Evolutionary conservation across 2,113 vertebrate genomes (phyloP), one percentile per base, ranked within the genome.

Genomic region (Cololabis saira): DNA sequence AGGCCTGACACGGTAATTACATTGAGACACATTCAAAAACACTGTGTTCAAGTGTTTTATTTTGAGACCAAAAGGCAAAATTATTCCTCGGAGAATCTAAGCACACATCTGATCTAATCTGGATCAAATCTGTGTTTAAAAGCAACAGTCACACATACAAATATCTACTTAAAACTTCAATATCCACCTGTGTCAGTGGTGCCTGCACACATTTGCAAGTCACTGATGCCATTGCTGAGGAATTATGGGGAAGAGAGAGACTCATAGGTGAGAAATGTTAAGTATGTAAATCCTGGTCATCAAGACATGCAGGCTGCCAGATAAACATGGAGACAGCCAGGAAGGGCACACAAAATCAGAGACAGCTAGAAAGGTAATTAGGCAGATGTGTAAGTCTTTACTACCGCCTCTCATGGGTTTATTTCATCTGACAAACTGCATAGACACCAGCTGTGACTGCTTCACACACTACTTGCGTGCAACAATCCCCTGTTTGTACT

Each of bases 401-500:
- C 30, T 50, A 8, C 40, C 49, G 18, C 19, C 51, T 76, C 62
- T 52, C 60, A 42, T 41, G 37, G 43, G 8, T 45, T 47, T 59
- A 19, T 67, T 77, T 85, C 72, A 79, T 85, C 64, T 89, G 80
- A 75, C 72, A 81, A 61, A 83, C 58, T 77, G 87, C 58, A 84
- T 70, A 41, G 61, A 83, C 79, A 80, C 61, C 76, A 81, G 69
- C 71, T 84, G 74, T 27, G 60, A 71, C 68, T 9, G 21, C 60
- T 0, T 47, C 69, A 88, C 85, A 85, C 74, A 53, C 75, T 75
- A 83, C 62, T 92, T 78, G 61, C 84, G 84, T 86, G 81, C 71
- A 64, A 85, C 64, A 70, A 66, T 76, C 87, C 84, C 61, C 59
- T 74, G 67, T 78, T 75, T 71, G 41, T 54, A 24, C 67, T 84